phyloP scores from a whole-genome alignment of 2,888 invertebrate genomes.

The Galerucella nymphaeae region DNA sequence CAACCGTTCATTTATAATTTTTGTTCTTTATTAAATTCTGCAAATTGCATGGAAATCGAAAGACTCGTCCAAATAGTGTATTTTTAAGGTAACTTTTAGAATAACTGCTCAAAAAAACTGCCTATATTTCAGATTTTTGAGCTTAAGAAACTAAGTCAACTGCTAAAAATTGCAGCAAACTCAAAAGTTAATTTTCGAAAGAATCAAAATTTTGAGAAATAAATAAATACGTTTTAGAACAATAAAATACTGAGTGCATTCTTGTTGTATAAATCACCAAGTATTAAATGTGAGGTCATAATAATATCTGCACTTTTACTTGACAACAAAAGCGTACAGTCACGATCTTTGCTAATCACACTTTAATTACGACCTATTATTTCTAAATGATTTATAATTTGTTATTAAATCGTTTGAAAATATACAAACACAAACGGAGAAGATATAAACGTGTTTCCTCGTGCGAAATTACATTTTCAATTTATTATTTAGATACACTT shows the following conservation, averaged over 20 bases:
- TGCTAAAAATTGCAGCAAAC: too few relatives aligned
- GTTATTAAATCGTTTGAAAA: slow-evolving; percentile 1
- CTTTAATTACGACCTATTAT: neutral
- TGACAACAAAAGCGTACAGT: slow-evolving; percentile 7
- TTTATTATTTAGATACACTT: too few relatives aligned
- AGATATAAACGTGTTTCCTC: neutral
- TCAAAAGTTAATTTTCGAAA: too few relatives aligned
- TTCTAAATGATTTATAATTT: neutral
- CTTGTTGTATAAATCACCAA: neutral
- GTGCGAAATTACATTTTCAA: neutral
- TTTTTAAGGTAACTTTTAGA: too few relatives aligned
- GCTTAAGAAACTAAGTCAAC: neutral
- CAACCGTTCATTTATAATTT: too few relatives aligned
- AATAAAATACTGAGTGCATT: neutral
- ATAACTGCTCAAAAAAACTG: too few relatives aligned
- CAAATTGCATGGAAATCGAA: too few relatives aligned
- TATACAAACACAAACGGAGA: neutral
- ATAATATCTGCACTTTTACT: slow-evolving; percentile 8
- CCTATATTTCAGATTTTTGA: too few relatives aligned
- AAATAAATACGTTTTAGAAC: neutral
- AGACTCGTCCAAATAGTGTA: too few relatives aligned
- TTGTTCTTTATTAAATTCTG: too few relatives aligned
- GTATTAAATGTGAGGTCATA: slow-evolving; percentile 1
- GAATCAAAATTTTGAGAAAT: too few relatives aligned
- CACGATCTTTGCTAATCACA: neutral